Conservation (phyloP, 2,888 invertebrate species). For the Thymelicus sylvestris region DNA sequence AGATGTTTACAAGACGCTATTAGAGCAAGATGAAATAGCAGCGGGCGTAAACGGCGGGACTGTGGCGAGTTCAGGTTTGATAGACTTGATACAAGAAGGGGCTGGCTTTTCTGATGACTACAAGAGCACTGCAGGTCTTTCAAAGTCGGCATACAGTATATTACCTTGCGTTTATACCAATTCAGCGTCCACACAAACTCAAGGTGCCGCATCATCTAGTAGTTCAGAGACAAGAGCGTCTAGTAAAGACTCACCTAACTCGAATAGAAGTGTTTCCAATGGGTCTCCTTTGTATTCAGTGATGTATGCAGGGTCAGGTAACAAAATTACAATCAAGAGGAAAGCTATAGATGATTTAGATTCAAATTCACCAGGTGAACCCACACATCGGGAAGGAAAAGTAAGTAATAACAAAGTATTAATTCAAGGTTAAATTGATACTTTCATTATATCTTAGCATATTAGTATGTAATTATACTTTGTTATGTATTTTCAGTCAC, state of each 20-base stretch:
- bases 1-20: conserved; percentile 87
- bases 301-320: conserved; percentile 91
- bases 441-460: conserved; percentile 42
- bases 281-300: conserved; percentile 88
- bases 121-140: conserved; percentile 88
- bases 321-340: conserved; percentile 93
- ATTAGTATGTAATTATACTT: conserved; percentile 40
- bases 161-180: conserved; percentile 89
- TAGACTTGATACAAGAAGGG: conserved; percentile 92
- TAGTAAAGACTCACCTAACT: conserved; percentile 69
- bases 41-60: conserved; percentile 81
- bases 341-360: conserved; percentile 87
- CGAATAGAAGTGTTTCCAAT: conserved; percentile 67
- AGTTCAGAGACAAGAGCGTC: conserved; percentile 62
- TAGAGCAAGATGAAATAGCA: conserved; percentile 80
- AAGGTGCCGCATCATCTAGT: conserved; percentile 66
- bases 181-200: conserved; percentile 81
- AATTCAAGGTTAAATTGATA: conserved; percentile 59
- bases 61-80: conserved; percentile 85
- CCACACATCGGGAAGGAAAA: conserved; percentile 70
- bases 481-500: conserved; percentile 62
- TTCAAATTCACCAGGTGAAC: conserved; percentile 65
- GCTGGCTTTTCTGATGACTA: conserved; percentile 91
- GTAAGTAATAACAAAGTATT: conserved; percentile 67
- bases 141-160: conserved; percentile 90